Base-by-base conservation (phyloP, 2,888 invertebrate species). In the Drosophila hamatofila region DNA sequence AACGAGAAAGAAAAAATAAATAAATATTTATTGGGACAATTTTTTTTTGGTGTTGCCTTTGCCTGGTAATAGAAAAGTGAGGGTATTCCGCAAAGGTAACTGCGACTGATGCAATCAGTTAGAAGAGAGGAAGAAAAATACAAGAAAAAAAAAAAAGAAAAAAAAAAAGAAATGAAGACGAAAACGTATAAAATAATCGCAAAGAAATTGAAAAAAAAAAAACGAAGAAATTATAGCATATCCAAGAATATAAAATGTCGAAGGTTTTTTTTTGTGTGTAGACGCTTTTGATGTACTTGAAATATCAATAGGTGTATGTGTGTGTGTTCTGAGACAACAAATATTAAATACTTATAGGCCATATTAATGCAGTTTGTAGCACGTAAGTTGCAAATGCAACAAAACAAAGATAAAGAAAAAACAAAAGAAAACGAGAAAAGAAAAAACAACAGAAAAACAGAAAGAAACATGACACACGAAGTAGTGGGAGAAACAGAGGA, bases 351-450 rank as follows among this genome's bases (percentile, higher is more conserved):
- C 75, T 74, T 81, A 81, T 88, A 89, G 88, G 86, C 86, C 86
- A 87, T 87, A 87, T 89, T 89, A 80, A 83, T 85, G 83, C 88
- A 82, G 84, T 89, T 84, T 69, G 61, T 84, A 82, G 75, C 62
- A 74, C 46, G 37, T 86, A 89, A 86, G 85, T 57, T 55, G 57
- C 67, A 71, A 77, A 60, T 60, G 57, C 64, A 68, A 61, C 42
- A 58, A 61, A 61, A 69, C 57, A 63, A 39, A 58, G 18, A 27
- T 11, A 41, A 41, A 18, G 55, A 39, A 3, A 37, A 37, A 58
- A 41, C 49, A 54, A 61, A 21, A 55, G 1, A 35, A 35, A 16
- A 58, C 1, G 6, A 25, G 27, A 52, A 42, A 2, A 37, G 42
- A 57, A 44, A 49, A 49, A 33, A 16, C 14, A 12, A 9, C 2